Evolutionary conservation across 2,113 vertebrate genomes (phyloP), one percentile per base, ranked within the genome.

Genomic region (Oncorhynchus masou): DNA sequence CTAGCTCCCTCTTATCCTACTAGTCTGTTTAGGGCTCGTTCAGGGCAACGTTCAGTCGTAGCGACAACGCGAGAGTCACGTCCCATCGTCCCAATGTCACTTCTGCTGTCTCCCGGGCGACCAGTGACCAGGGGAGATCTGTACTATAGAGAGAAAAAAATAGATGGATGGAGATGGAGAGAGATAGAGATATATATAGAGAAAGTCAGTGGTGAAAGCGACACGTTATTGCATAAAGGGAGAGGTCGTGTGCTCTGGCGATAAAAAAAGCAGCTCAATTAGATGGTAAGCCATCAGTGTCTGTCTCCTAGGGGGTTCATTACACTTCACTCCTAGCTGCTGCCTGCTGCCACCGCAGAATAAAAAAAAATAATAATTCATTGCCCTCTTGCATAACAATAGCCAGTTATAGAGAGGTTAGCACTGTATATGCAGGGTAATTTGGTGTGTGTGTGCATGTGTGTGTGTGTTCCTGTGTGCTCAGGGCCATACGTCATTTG

Each of bases 201-300:
- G 67, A 81, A 71, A 83, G 73, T 45, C 57, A 74, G 69, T 70
- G 67, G 64, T 29, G 70, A 71, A 31, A 83, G 34, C 72, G 81
- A 67, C 39, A 68, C 29, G 77, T 85, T 79, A 80, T 89, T 90
- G 85, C 74, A 76, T 84, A 82, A 89, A 87, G 85, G 79, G 70
- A 90, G 78, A 88, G 91, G 90, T 92, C 86, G 71, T 77, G 84
- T 88, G 77, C 90, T 82, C 77, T 19, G 65, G 85, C 77, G 85
- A 91, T 90, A 89, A 86, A 90, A 92, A 92, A 94, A 93, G 83
- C 80, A 89, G 86, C 68, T 79, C 90, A 94, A 92, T 93, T 93
- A 93, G 85, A 89, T 86, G 87, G 81, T 83, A 88, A 88, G 88
- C 89, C 91, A 91, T 91, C 89, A 90, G 89, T 87, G 89, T 90